Conservation (phyloP, 2,113 vertebrate genomes). For the Strix uralensis region DNA sequence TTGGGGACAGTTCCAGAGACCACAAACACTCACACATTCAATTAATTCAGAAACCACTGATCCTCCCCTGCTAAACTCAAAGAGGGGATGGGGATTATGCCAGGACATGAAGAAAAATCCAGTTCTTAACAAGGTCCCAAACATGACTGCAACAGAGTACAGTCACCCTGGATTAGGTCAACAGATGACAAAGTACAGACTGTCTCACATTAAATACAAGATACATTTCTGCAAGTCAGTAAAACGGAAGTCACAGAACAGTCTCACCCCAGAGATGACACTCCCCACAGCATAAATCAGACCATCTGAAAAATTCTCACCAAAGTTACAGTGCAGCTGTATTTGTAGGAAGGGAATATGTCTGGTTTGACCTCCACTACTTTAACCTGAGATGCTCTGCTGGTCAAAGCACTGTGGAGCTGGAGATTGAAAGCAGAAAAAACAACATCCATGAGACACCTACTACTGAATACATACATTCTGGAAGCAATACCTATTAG, state of each 20-base stretch:
- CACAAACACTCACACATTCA: not conserved
- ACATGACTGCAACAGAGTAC: not conserved
- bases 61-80: not conserved
- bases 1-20: not conserved
- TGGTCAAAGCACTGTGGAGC: constrained; percentile 57
- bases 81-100: not conserved
- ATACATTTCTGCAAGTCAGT: not conserved
- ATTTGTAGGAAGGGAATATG: constrained; percentile 78
- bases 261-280: not conserved
- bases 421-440: constrained; percentile 42
- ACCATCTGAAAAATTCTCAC: constrained; percentile 48
- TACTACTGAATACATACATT: not conserved
- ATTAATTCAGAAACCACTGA: not conserved
- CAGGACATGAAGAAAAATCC: not conserved
- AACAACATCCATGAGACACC: not conserved
- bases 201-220: not conserved
- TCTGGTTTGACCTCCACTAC: constrained; percentile 77
- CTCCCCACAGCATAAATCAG: not conserved
- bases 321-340: constrained; percentile 78
- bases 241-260: not conserved
- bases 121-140: not conserved
- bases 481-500: not conserved
- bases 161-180: not conserved
- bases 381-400: constrained; percentile 68
- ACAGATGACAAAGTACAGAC: not conserved